Evolutionary conservation across 2,797 vertebrate genomes (phyloP), one percentile per base, ranked within the genome.

Genomic region (Syngnathus rostellatus): DNA sequence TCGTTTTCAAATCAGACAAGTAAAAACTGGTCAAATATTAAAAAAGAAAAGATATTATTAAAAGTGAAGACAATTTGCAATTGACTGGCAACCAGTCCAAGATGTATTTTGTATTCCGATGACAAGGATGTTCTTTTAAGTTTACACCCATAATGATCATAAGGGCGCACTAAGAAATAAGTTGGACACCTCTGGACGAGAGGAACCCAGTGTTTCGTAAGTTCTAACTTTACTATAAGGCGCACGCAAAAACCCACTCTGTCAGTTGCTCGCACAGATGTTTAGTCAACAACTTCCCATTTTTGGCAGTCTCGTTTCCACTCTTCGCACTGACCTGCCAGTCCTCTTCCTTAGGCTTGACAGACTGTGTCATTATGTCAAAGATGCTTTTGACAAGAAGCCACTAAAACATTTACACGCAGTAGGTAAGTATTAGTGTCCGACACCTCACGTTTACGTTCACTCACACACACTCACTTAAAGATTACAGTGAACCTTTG

Each of bases 361-460:
- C 72, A 73, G 66, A 69, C 78, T 74, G 74, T 88, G 78, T 80
- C 86, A 88, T 89, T 86, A 86, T 77, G 67, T 78, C 76, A 67
- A 80, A 83, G 81, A 77, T 66, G 67, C 78, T 80, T 73, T 76
- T 81, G 75, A 74, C 79, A 78, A 67, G 67, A 68, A 76, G 67
- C 74, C 74, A 81, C 71, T 81, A 71, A 83, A 88, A 79, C 73
- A 72, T 80, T 84, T 77, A 81, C 79, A 73, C 74, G 63, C 73
- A 63, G 67, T 69, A 88, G 82, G 79, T 77, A 69, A 68, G 68
- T 61, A 80, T 88, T 87, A 82, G 67, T 38, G 70, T 81, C 75
- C 69, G 70, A 69, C 78, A 86, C 80, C 71, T 77, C 73, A 58
- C 68, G 68, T 50, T 72, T 61, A 64, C 75, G 67, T 74, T 68